Conservation (phyloP, 2,113 vertebrate genomes). For the Callocephalon fimbriatum region DNA sequence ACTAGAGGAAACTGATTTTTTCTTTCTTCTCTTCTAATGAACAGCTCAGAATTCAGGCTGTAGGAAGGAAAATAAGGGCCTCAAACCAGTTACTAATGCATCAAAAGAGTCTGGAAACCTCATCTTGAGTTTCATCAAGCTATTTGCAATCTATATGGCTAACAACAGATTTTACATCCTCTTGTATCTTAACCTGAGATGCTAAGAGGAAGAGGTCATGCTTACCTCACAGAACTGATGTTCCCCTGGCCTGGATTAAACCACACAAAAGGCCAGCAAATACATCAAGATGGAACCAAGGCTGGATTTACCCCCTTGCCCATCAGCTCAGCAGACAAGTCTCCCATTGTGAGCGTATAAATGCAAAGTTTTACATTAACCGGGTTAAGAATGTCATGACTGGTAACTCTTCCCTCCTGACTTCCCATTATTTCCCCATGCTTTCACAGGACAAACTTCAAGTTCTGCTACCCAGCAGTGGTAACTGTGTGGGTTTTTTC, state of each 20-base stretch:
- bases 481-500: accelerated
- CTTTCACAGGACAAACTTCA: slow-evolving; percentile 24
- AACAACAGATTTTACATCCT: not conserved
- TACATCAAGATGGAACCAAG: not conserved
- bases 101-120: not conserved
- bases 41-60: not conserved
- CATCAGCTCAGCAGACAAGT: not conserved
- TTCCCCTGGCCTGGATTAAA: not conserved
- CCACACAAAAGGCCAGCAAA: not conserved
- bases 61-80: not conserved
- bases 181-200: not conserved
- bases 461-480: not conserved
- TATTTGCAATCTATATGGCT: not conserved
- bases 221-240: not conserved
- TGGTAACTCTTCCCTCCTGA: slow-evolving; percentile 29
- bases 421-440: not conserved
- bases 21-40: not conserved
- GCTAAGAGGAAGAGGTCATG: not conserved
- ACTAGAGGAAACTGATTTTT: slow-evolving; percentile 13
- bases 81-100: not conserved
- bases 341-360: not conserved
- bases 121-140: not conserved
- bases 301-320: not conserved
- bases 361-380: not conserved
- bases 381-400: not conserved